These are phyloP conservation scores for Watsonalla cultraria DNA, from an alignment of 2,888 invertebrate genomes.

Conservation along the genomic window DNA sequence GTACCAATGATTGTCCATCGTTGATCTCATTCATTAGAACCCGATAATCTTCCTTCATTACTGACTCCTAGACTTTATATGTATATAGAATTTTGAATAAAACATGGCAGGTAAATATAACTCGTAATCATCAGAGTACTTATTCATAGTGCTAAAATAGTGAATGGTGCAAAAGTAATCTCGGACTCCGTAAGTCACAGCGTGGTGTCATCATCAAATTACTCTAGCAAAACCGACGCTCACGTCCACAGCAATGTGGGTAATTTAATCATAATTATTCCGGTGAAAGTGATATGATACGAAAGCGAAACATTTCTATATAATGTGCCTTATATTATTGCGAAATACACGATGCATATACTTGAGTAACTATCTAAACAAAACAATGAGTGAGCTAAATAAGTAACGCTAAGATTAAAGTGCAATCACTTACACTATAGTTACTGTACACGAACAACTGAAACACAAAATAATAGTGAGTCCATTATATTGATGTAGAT, in stretches of 20 bases:
- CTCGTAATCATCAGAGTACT: too few species aligned
- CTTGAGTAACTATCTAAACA: background rate
- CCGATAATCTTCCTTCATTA: too few species aligned
- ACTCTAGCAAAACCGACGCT: background rate
- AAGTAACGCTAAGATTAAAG: background rate
- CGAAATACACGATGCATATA: background rate
- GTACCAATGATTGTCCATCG: too few species aligned
- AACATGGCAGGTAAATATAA: background rate
- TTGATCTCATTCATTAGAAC: too few species aligned
- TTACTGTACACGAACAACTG: background rate
- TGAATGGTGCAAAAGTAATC: background rate
- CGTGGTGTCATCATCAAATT: background rate
- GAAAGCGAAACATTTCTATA: background rate
- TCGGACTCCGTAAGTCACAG: background rate
- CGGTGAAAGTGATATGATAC: constrained; percentile 1
- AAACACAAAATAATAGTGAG: too few species aligned
- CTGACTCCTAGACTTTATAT: too few species aligned
- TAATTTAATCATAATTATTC: background rate
- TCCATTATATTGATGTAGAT: too few species aligned
- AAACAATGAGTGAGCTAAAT: background rate
- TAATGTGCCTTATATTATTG: background rate
- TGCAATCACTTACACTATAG: background rate
- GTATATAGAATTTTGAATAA: constrained; percentile 4
- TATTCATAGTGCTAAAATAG: too few species aligned
- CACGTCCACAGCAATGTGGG: background rate